Conservation (phyloP, 2,888 invertebrate species). For the Eubasilissa splendida region DNA sequence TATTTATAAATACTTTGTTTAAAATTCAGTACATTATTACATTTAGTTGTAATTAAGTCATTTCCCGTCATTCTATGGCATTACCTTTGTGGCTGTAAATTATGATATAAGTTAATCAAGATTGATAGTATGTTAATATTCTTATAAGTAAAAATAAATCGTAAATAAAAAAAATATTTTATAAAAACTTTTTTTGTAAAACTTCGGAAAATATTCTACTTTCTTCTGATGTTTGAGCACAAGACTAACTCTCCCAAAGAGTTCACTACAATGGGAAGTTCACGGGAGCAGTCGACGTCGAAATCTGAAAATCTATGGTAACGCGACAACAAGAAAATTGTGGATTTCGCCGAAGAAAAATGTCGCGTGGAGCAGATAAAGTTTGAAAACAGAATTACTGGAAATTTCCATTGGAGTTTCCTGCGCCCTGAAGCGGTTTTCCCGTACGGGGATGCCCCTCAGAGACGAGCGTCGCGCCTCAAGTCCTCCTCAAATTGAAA, state of each 20-base stretch:
- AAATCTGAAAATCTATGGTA: not conserved
- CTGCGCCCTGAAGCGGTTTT: not conserved
- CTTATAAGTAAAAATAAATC: no score
- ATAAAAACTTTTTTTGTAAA: no score
- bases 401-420: not conserved
- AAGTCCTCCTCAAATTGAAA: not conserved
- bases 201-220: no score
- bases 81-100: no score
- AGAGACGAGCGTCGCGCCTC: not conserved
- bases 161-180: no score
- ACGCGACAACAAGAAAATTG: constrained; percentile 17
- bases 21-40: no score
- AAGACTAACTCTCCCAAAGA: not conserved
- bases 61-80: no score
- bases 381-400: constrained; percentile 23
- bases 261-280: constrained; percentile 8
- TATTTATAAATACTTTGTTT: no score
- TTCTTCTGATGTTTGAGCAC: not conserved
- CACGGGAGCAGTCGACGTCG: not conserved
- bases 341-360: not conserved
- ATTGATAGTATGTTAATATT: no score
- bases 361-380: constrained; percentile 11
- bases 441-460: not conserved
- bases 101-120: no score
- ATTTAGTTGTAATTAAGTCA: no score